Evolutionary conservation across 1,140 invertebrate genomes (phyloP), one percentile per base, ranked within the genome.

Genomic region (Drosophila sp.): DNA sequence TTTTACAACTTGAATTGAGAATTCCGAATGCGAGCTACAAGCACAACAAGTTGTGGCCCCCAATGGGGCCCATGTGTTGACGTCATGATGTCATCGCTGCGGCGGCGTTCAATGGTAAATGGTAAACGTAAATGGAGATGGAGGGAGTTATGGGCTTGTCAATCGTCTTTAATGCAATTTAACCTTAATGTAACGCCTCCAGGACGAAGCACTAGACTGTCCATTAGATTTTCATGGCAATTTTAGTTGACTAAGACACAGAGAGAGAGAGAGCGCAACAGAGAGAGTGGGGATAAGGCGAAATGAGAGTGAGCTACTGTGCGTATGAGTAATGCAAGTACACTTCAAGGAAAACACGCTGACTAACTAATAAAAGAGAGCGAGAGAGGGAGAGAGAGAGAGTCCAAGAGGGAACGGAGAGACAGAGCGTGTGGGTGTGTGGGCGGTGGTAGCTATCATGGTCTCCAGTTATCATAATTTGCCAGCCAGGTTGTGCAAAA

Each of bases 31-130:
- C 38, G 23, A 17, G 17, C 33, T 25, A 58, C 60, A 47, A 62
- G 38, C 60, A 62, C 35, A 62, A 62, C 60, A 62, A 62, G 41
- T 58, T 58, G 56, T 58, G 32, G 56, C 32, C 56, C 32, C n/a
- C 56, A 23, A 29, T 33, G 7, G 30, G 32, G 17, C 35, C 30
- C 25, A 60, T 27, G 25, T 60, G 23, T 60, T 76, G 72, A 76
- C 58, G 72, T 76, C 72, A 60, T 76, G 72, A 76, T 76, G 72
- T 76, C 72, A 76, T 76, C 73, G 60, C 27, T 3, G 35, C 29
- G 71, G 41, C 41, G 2, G 6, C 60, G 17, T 29, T 47, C 27
- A 30, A 25, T 27, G 6, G 35, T 27, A 41, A 29, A 3, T 17
- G 2, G 6, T 44, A 17, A n/a, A 32, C 11, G 11, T 17, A 7